Evolutionary conservation across 1,140 invertebrate genomes (phyloP).

Genomic region (Laupala kohalensis): DNA sequence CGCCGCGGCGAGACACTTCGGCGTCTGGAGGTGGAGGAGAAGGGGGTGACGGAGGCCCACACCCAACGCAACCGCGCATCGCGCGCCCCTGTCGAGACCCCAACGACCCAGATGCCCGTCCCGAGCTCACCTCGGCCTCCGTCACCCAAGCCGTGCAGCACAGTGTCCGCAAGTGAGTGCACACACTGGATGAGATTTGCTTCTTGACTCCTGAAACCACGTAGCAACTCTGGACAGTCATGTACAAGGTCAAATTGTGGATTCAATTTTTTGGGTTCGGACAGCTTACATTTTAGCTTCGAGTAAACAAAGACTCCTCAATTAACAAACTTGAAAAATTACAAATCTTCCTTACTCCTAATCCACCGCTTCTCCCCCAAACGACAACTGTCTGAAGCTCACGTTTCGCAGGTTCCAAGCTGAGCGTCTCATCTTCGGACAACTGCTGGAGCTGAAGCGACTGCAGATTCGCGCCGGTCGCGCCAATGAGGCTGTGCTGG

Average conservation of each 20-base stretch:
- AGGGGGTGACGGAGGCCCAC: background rate
- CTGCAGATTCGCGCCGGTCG: conserved; percentile 81
- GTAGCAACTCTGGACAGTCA: no score
- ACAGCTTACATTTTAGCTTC: no score
- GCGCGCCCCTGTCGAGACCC: background rate
- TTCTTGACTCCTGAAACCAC: no score
- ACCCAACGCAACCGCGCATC: background rate
- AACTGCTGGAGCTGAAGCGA: conserved; percentile 81
- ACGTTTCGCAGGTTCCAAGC: conserved; percentile 71
- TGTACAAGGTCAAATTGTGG: no score
- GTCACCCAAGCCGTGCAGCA: conserved; percentile 35
- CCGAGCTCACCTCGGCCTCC: conserved; percentile 22
- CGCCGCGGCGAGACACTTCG: conserved; percentile 14
- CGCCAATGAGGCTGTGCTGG: conserved; percentile 76
- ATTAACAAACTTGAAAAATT: no score
- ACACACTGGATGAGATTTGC: no score
- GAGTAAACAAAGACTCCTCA: no score
- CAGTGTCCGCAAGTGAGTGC: conserved; percentile 31
- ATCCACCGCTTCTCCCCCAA: no score
- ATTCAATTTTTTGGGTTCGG: no score
- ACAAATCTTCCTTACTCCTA: no score
- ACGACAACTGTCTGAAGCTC: no score
- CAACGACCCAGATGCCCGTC: conserved; percentile 5
- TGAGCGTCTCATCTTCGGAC: conserved; percentile 87
- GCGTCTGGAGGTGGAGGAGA: background rate